Evolutionary conservation across 1,140 invertebrate species (phyloP).

Genomic region (Andrena cerasifolii): DNA sequence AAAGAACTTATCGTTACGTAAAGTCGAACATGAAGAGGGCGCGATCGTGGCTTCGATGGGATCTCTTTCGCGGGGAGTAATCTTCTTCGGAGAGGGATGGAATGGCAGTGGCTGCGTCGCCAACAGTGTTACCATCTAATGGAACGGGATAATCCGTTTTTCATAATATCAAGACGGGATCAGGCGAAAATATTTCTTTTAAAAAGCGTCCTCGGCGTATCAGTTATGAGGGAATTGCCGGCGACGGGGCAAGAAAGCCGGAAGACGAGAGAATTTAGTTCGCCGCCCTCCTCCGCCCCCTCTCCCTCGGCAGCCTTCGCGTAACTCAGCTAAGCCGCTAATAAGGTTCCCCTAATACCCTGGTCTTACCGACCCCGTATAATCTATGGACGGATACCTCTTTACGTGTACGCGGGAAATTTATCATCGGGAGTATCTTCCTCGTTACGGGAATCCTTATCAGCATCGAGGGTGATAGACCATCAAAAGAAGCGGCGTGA

Average conservation of each 20-base stretch:
- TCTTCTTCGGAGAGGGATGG: constrained; percentile 14
- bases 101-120: constrained; percentile 25
- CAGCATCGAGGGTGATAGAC: constrained; percentile 13
- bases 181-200: constrained; percentile 50
- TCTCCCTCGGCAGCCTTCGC: too few species aligned
- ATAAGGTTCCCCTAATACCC: constrained; percentile 65
- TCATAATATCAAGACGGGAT: constrained; percentile 39
- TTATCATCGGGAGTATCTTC: constrained; percentile 46
- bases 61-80: neutral
- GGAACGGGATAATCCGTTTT: constrained; percentile 57
- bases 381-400: constrained; percentile 48
- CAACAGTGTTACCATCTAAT: constrained; percentile 44
- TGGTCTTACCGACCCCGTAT: constrained; percentile 46
- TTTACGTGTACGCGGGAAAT: constrained; percentile 34
- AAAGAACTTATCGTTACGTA: neutral
- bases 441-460: constrained; percentile 44
- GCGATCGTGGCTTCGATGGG: neutral
- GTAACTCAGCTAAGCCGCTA: constrained; percentile 66
- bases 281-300: too few species aligned
- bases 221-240: constrained; percentile 41
- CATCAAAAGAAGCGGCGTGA: neutral
- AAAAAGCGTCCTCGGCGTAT: constrained; percentile 47
- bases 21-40: neutral
- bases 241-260: constrained; percentile 46
- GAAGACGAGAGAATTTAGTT: constrained; percentile 57